Evolutionary conservation across 1,140 invertebrate species (phyloP), one percentile per base, ranked within the genome.

Genomic region (Apolygus lucorum): DNA sequence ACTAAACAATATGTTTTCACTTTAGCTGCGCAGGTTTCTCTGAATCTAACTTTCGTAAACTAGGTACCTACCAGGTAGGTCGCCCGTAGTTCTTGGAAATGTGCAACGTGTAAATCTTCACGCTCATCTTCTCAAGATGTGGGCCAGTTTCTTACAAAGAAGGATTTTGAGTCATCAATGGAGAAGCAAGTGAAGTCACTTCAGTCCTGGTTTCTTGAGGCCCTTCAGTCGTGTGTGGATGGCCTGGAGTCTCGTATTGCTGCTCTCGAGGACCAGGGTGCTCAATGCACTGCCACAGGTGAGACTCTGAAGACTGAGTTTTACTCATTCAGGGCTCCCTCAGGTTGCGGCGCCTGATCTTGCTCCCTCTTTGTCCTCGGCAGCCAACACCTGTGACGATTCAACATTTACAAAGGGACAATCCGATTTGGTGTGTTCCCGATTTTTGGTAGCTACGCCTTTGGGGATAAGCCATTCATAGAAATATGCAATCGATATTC

Each of bases 91-190:
- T 49, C 34, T 49, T 49, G 34, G 17, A 49, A 49, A 49, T 49
- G 34, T 49, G 8, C 34, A 11, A 11, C 34, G 34, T 49, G 34
- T 49, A 49, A 49, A 17, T 49, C 34, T 11, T 49, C 34, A 17
- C 34, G 34, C 8, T 49, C 34, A 8, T 49, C 34, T 49, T 49
- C 34, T 11, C 34, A 8, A 49, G 34, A 49, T 8, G 34, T 17
- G 17, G 34, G 34, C 34, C 34, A 17, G 34, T 11, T n/a, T n/a
- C n/a, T n/a, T n/a, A n/a, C n/a, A n/a, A n/a, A n/a, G n/a, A n/a
- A n/a, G n/a, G n/a, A n/a, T 49, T 49, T 49, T 49, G 34, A 49
- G 34, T 49, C 34, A 49, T 49, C 34, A 49, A 49, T 49, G 34
- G 34, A 49, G 34, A 49, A 49, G 34, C 34, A 49, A 11, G 17